Evolutionary conservation across 2,888 invertebrate species (phyloP).

Genomic region (Ennomos quercinarius): DNA sequence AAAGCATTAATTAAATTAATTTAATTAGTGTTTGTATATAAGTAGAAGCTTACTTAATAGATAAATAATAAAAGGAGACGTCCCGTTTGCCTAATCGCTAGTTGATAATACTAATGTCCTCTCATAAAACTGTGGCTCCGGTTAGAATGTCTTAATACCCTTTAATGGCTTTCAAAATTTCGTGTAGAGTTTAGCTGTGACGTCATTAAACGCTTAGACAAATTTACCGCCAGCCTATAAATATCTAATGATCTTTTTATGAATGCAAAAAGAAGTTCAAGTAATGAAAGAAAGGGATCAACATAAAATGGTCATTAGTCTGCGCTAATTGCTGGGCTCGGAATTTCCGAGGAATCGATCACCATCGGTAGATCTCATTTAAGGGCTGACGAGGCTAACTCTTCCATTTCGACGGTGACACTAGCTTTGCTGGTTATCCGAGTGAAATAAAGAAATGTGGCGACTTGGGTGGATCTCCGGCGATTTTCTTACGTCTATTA

Average conservation of each 20-base stretch:
- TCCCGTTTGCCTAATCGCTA: no score
- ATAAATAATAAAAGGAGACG: no score
- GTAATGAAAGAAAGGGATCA: slow-evolving; percentile 63
- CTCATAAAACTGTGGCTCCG: slow-evolving; percentile 3
- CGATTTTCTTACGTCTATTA: background rate
- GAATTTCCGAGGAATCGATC: slow-evolving; percentile 46
- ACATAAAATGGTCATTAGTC: slow-evolving; percentile 63
- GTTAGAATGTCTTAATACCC: slow-evolving; percentile 17
- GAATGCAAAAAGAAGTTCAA: slow-evolving; percentile 34
- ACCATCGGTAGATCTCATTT: slow-evolving; percentile 50
- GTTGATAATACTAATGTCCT: no score
- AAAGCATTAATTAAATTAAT: no score
- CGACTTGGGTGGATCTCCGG: slow-evolving; percentile 16
- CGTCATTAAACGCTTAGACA: slow-evolving; percentile 11
- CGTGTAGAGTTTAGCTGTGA: slow-evolving; percentile 4
- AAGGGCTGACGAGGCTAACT: slow-evolving; percentile 23
- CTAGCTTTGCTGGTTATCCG: slow-evolving; percentile 14
- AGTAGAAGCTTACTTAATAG: no score
- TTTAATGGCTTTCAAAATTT: slow-evolving; percentile 15
- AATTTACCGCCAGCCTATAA: slow-evolving; percentile 13
- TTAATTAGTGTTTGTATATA: no score
- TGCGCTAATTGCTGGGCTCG: slow-evolving; percentile 63
- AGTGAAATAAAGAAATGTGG: slow-evolving; percentile 27
- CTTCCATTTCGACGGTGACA: slow-evolving; percentile 11
- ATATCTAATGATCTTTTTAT: slow-evolving; percentile 32